Base-by-base conservation (phyloP, 2,113 vertebrate genomes). In the Heterotilapia buettikoferi region DNA sequence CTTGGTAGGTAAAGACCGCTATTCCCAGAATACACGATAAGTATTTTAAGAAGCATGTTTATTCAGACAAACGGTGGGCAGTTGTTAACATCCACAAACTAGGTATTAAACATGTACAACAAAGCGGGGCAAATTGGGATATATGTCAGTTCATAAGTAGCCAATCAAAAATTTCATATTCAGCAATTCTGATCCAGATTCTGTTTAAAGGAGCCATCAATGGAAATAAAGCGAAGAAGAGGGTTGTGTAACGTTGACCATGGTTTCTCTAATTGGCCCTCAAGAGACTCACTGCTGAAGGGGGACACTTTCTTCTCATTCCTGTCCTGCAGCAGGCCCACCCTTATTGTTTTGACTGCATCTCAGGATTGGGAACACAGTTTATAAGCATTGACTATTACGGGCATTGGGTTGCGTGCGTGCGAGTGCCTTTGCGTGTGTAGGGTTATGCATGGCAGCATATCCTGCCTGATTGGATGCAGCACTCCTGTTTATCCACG, bases 241-340 rank as follows among this genome's bases (percentile, higher is more conserved):
- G 89, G 86, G 92, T 84, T 91, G 88, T 91, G 40, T 84, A 87
- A 94, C 87, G 93, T 91, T 93, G 87, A 95, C 94, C 83, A 84
- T 84, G 88, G 87, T 93, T 96, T 92, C 87, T 85, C 89, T 97
- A 97, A 97, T 98, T 97, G 97, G 95, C 94, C 95, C 96, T 94
- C 96, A 61, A 92, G 97, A 95, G 97, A 96, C 94, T 90, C 92
- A 14, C 71, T 84, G 88, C 91, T 88, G 91, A 93, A 89, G 93
- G 66, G 85, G 50, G 88, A 89, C 86, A 85, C 66, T 85, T 76
- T 86, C 61, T 57, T 61, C 84, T 89, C 81, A 29, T 82, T 90
- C 61, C 84, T 71, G 71, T 90, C 82, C 89, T 86, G 86, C n/a
- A 84, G 88, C 80, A 63, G 82, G 82, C 57, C 59, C 61, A 24